Base-by-base conservation (phyloP, 2,113 vertebrate species). In the Pedetes capensis region DNA sequence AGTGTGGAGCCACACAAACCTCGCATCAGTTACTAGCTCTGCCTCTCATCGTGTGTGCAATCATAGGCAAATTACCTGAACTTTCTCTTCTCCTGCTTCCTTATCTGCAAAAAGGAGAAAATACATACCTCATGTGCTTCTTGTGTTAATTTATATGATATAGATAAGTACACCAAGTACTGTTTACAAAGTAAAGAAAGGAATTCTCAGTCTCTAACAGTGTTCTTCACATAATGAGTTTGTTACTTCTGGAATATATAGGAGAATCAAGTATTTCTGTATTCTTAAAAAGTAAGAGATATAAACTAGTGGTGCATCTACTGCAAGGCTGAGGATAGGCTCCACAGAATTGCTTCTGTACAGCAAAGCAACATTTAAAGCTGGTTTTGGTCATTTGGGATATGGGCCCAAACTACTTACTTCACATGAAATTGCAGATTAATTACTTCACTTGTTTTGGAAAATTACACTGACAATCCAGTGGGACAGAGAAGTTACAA, bases 361-460 rank as follows among this genome's bases (percentile, higher is more conserved):
- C 1, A 34, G 34, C 5, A 85, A 83, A 59, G 32, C 3, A 4
- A 39, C 37, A 90, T 87, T 94, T 96, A 90, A 87, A 66, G 39
- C 75, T 69, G 1, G 11, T 47, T 86, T 89, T 13, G 61, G 44
- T 64, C 86, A 90, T 68, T 44, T 93, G 49, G 69, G 68, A 78
- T 44, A 95, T 8, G 82, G 18, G 0, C 25, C 34, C 29, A 93
- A 87, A 69, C 92, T 89, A 61, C 12, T 89, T 61, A 90, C 5
- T 87, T 88, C 55, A 53, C 42, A 34, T 79, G 17, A 83, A 93
- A 92, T 92, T 87, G 79, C 57, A 90, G 69, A 55, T 79, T 95
- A 95, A 89, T 94, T 51, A 86, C 5, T 66, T 69, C 4, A 42
- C 39, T 83, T 93, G 61, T 89, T 92, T 93, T 87, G 34, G 14